phyloP scores from a whole-genome alignment of 2,113 vertebrate species.

The Thymallus thymallus region DNA sequence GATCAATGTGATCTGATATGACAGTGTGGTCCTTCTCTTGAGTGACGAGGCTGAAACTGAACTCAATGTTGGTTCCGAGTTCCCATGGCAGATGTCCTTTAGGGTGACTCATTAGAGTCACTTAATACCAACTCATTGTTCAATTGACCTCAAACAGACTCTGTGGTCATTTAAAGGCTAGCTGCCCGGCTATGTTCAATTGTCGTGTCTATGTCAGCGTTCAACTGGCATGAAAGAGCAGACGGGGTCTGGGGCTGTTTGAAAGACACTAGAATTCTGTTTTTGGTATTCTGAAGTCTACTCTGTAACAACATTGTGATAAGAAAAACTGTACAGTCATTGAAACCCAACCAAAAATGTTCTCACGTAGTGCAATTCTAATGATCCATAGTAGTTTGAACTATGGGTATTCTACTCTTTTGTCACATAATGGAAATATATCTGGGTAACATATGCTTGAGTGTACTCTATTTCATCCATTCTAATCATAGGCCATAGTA shows the following conservation, averaged over 20 bases:
- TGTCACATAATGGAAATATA: too few relatives aligned
- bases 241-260: background rate
- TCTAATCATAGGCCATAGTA: too few relatives aligned
- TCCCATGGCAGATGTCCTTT: background rate
- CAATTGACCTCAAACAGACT: background rate
- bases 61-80: background rate
- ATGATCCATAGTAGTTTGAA: too few relatives aligned
- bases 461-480: too few relatives aligned
- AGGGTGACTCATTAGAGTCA: background rate
- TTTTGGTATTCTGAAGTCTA: background rate
- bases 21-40: background rate
- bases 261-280: background rate
- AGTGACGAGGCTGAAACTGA: background rate
- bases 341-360: too few relatives aligned
- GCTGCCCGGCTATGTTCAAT: background rate
- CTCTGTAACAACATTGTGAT: background rate
- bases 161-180: background rate
- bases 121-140: background rate
- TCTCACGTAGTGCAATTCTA: too few relatives aligned
- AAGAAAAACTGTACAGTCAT: too few relatives aligned
- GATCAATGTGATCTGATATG: constrained; percentile 8
- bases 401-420: too few relatives aligned
- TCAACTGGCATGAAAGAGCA: background rate
- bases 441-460: too few relatives aligned
- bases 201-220: background rate